Evolutionary conservation across 2,888 invertebrate genomes (phyloP).

Genomic region (Ashinkailepas kermadecensis): DNA sequence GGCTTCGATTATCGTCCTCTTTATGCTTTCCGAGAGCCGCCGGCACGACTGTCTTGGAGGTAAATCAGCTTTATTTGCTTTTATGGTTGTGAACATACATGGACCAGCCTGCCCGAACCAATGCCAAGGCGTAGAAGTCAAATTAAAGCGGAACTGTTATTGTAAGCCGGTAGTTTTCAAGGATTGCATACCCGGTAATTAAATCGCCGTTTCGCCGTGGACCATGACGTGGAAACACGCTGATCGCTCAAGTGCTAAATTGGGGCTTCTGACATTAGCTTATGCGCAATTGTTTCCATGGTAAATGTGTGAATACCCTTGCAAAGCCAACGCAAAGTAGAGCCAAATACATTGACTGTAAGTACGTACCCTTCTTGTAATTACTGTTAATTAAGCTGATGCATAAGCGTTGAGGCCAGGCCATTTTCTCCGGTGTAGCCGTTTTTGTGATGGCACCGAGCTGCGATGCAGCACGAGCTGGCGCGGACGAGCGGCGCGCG

Average conservation of each 20-base stretch:
- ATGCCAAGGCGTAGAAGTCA: not conserved
- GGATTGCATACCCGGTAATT: slow-evolving; percentile 1
- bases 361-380: not conserved
- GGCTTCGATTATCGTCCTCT: not conserved
- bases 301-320: slow-evolving; percentile 11
- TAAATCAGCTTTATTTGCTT: slow-evolving; percentile 3
- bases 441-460: not conserved
- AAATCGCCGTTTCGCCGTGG: not conserved
- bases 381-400: not conserved
- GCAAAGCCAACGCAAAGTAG: not conserved
- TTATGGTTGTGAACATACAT: not conserved
- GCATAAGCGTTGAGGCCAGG: not conserved
- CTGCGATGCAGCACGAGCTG: not conserved
- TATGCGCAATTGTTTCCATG: not conserved
- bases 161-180: not conserved
- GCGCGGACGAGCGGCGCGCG: not conserved
- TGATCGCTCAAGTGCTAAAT: slow-evolving; percentile 15
- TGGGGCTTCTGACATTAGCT: not conserved
- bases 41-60: not conserved
- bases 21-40: not conserved
- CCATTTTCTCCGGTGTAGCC: not conserved
- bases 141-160: not conserved
- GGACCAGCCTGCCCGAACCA: not conserved
- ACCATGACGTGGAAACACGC: not conserved
- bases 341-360: not conserved